Conservation (phyloP, 2,113 vertebrate genomes). For the Henicopernis longicauda region DNA sequence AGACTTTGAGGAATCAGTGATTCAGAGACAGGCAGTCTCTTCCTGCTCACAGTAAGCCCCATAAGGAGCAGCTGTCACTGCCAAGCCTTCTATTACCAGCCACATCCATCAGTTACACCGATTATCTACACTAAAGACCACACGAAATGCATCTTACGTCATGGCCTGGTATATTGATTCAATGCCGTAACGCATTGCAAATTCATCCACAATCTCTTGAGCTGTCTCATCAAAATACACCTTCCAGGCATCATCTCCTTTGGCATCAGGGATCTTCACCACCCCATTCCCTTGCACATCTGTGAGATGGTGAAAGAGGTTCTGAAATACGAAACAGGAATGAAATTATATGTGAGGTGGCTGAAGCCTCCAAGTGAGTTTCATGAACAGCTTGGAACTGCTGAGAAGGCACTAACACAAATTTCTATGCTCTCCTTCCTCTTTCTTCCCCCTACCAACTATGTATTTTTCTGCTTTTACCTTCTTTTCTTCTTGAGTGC, state of each 20-base stretch:
- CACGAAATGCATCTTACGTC: conserved; percentile 82
- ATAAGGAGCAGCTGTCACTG: background rate
- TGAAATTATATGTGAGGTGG: background rate
- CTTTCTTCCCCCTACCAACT: background rate
- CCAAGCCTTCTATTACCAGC: background rate
- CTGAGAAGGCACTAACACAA: background rate
- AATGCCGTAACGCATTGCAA: conserved; percentile 98
- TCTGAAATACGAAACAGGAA: conserved; percentile 72
- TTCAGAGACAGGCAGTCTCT: background rate
- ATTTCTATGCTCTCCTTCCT: background rate
- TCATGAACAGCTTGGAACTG: background rate
- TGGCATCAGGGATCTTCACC: conserved; percentile 91
- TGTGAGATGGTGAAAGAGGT: conserved; percentile 93
- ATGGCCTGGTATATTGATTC: conserved; percentile 99
- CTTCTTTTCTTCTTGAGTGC: background rate
- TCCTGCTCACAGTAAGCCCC: background rate
- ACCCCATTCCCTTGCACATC: conserved; percentile 88
- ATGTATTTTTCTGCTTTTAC: background rate
- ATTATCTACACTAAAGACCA: background rate
- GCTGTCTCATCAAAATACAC: conserved; percentile 96
- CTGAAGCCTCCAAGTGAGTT: background rate
- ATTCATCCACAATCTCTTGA: conserved; percentile 97
- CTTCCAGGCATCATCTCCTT: conserved; percentile 95
- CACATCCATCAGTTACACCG: background rate
- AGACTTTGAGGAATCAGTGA: background rate